Conservation (phyloP, 2,888 invertebrate species). For the Xestobium rufovillosum region DNA sequence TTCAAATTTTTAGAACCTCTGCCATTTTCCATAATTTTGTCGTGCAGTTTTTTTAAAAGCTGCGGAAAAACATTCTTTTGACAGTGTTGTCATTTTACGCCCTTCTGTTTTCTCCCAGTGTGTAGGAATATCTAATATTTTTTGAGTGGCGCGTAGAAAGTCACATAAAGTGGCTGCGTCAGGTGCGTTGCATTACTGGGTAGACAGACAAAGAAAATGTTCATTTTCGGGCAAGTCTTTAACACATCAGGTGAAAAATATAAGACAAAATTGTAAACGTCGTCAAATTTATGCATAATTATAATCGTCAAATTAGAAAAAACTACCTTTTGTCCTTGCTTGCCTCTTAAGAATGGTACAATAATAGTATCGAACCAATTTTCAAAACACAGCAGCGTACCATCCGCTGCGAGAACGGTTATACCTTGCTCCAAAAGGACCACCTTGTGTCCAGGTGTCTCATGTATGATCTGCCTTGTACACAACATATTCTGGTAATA, state of each 20-base stretch:
- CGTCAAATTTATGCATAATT: too few species aligned
- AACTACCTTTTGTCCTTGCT: too few species aligned
- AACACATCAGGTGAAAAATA: constrained; percentile 31
- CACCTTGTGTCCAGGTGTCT: constrained; percentile 37
- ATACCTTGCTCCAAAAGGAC: constrained; percentile 33
- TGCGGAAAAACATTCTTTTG: constrained; percentile 15
- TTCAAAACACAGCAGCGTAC: constrained; percentile 35
- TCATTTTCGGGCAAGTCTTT: constrained; percentile 30
- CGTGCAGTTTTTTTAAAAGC: constrained; percentile 8
- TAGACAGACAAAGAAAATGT: constrained; percentile 35
- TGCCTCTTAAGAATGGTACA: constrained; percentile 11
- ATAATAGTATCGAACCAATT: constrained; percentile 29
- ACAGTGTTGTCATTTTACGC: constrained; percentile 10
- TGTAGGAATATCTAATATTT: constrained; percentile 17
- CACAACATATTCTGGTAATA: constrained; percentile 38
- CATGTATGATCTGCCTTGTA: constrained; percentile 39
- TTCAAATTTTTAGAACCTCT: too few species aligned
- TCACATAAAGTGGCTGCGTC: constrained; percentile 34
- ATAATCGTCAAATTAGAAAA: too few species aligned
- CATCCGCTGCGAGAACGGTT: constrained; percentile 37
- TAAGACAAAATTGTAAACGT: constrained; percentile 30
- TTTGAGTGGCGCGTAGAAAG: constrained; percentile 32
- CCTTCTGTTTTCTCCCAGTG: constrained; percentile 13
- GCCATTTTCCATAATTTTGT: too few species aligned
- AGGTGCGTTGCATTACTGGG: constrained; percentile 33